Evolutionary conservation across 2,888 invertebrate species (phyloP).

Genomic region (Spodoptera picta): DNA sequence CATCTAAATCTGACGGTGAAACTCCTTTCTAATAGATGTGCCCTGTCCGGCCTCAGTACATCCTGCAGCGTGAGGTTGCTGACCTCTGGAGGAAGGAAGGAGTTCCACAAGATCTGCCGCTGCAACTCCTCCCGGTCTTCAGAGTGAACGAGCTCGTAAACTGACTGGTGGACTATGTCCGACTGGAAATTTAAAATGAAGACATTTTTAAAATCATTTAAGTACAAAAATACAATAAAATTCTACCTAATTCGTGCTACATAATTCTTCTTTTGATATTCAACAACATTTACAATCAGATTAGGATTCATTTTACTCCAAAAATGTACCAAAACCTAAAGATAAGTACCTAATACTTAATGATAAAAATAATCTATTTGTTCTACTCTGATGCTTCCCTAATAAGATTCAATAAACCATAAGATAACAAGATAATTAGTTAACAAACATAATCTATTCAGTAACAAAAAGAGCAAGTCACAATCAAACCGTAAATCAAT

Average conservation of each 20-base stretch:
- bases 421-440: conserved; percentile 73
- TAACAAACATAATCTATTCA: conserved; percentile 61
- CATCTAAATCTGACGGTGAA: conserved; percentile 99
- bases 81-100: conserved; percentile 94
- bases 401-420: conserved; percentile 39
- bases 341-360: no score
- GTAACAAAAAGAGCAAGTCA: conserved; percentile 82
- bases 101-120: conserved; percentile 98
- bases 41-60: conserved; percentile 95
- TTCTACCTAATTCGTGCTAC: not conserved
- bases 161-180: conserved; percentile 99
- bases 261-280: no score
- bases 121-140: conserved; percentile 99
- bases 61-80: conserved; percentile 94
- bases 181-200: conserved; percentile 91
- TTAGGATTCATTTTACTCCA: not conserved
- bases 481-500: conserved; percentile 83
- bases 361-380: not conserved
- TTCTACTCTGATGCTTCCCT: not conserved
- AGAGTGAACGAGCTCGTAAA: conserved; percentile 99
- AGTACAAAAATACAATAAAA: not conserved
- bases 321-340: not conserved
- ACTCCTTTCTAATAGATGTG: conserved; percentile 97
- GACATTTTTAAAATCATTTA: not conserved
- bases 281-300: not conserved